Base-by-base conservation (phyloP, 92 coral and sea anemone genomes). In the Pocillopora grandis region DNA sequence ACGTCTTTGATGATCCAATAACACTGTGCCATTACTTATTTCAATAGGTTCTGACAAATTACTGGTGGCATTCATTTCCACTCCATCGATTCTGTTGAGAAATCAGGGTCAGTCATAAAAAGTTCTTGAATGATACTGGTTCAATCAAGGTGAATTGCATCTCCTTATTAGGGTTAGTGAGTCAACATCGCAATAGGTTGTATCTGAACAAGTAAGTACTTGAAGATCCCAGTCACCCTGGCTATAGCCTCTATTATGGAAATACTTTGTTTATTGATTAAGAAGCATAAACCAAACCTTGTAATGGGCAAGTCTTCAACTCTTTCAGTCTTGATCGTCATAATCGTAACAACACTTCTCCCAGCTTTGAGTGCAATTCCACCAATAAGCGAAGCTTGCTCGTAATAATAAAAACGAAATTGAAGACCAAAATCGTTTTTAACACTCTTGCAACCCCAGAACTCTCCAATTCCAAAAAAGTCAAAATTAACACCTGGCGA, bases 381-480 rank as follows among this genome's bases (percentile, higher is more conserved):
- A 1, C 94, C 94, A 19, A 85, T 91, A 2, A 91, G 89, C 17
- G 94, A 91, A 13, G 94, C 92, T 73, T 86, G 81, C 23, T 91
- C 80, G 83, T 77, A 88, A 35, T 55, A 77, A 75, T 88, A 91
- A 80, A 85, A 82, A 12, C 94, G 85, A 49, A 71, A 85, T 72
- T 91, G 94, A 48, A 85, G 83, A 0, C 92, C 94, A 62, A 91
- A 91, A 82, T 88, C 92, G 36, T 91, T 91, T 1, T 48, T 13
- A 10, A 77, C 52, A 83, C 92, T 91, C 62, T 79, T 88, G 66
- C 94, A 91, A n/a, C 91, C 91, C 94, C 94, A 91, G 76, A 88
- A 91, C 75, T 91, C 94, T 9, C 94, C 94, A 74, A 91, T 91
- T 12, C 90, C 94, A 71, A 91, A 91, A 71, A 85, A 91, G 88